A percentile compares a stretch with the other conserved stretches of the same genome.
These are phyloP conservation scores for Siniperca obscura DNA, from an alignment of 2,797 vertebrate species.

Conservation along the genomic window DNA sequence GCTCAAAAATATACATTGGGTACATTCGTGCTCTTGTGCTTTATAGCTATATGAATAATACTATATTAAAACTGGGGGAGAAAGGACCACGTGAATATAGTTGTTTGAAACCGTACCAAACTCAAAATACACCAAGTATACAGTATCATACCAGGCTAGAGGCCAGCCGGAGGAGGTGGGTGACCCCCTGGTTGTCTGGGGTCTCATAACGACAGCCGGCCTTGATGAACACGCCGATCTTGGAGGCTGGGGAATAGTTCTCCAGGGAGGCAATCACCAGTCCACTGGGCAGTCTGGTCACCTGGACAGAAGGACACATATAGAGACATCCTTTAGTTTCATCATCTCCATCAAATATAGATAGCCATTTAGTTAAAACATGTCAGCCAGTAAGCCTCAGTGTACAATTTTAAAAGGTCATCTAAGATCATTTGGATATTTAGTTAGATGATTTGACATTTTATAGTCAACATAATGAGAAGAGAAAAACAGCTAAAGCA, in stretches of 20 bases:
- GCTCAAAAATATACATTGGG: background rate
- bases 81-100: background rate
- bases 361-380: background rate
- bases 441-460: background rate
- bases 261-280: conserved; percentile 94
- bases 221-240: conserved; percentile 93
- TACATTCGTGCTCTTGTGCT: background rate
- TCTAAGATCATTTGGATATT: background rate
- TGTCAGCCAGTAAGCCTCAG: background rate
- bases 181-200: conserved; percentile 87
- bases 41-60: background rate
- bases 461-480: background rate
- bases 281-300: conserved; percentile 91
- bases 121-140: background rate
- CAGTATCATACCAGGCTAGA: conserved; percentile 87
- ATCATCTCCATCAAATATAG: background rate
- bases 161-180: conserved; percentile 92
- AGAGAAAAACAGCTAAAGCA: background rate
- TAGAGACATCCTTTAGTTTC: background rate
- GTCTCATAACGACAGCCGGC: conserved; percentile 93
- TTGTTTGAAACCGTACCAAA: background rate
- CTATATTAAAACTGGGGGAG: background rate
- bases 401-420: background rate
- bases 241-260: conserved; percentile 92
- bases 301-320: conserved; percentile 61